Conservation (phyloP, 1,140 invertebrate genomes). For the Magallana angulata region DNA sequence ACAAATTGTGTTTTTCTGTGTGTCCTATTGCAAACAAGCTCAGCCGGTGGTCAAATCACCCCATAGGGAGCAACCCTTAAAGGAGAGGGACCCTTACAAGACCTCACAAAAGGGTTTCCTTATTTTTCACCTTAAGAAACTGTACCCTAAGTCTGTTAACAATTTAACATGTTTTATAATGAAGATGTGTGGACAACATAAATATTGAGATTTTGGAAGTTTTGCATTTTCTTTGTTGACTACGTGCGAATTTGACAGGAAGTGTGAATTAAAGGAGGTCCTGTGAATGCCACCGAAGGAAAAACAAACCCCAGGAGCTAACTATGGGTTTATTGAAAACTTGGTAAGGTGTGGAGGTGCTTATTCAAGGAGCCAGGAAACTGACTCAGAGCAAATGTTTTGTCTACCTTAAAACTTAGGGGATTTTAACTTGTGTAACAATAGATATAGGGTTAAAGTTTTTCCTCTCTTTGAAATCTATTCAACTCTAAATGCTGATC, state of each 20-base stretch:
- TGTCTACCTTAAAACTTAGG: background rate
- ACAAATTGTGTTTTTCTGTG: constrained; percentile 8
- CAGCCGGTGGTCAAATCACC: background rate
- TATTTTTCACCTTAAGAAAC: background rate
- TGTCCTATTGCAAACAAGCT: background rate
- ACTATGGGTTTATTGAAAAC: background rate
- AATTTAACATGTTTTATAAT: background rate
- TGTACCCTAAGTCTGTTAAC: background rate
- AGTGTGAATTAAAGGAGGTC: constrained; percentile 15
- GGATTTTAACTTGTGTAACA: background rate
- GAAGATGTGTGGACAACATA: constrained; percentile 33
- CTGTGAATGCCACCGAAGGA: background rate
- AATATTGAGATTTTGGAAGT: constrained; percentile 15
- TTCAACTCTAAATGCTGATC: too few species aligned
- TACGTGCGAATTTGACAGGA: background rate
- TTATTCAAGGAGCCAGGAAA: constrained; percentile 30
- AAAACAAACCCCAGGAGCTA: background rate
- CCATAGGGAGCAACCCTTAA: background rate
- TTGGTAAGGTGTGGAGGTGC: constrained; percentile 5
- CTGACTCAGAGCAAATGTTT: background rate
- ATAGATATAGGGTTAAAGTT: too few species aligned
- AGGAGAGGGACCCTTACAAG: background rate
- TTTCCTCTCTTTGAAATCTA: too few species aligned
- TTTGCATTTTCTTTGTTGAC: constrained; percentile 30
- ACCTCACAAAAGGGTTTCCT: background rate